A percentile compares a stretch with the other conserved stretches of the same genome.
Conservation (phyloP, 2,888 invertebrate species). For the Trypoxylon attenuatum region DNA sequence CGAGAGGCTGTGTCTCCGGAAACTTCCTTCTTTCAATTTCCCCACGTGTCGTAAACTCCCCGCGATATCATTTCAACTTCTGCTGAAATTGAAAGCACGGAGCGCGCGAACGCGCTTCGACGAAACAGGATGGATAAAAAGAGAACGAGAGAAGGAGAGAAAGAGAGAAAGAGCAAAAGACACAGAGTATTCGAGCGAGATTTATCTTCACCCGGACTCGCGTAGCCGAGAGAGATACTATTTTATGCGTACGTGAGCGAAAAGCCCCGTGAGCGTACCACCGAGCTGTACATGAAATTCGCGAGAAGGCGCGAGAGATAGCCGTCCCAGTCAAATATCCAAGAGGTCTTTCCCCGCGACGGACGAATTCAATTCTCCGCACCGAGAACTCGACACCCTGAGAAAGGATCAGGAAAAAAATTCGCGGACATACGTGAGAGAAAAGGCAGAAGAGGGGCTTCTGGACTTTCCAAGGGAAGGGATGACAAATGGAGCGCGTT, state of each 20-base stretch:
- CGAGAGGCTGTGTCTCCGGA: slow-evolving; percentile 9
- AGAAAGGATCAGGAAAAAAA: neutral
- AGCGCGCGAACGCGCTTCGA: neutral
- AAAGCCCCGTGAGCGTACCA: slow-evolving; percentile 20
- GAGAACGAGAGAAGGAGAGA: too few species aligned
- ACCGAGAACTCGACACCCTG: neutral
- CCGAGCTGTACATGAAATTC: neutral
- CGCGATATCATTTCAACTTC: slow-evolving; percentile 41
- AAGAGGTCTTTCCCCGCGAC: neutral
- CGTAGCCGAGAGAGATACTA: slow-evolving; percentile 27
- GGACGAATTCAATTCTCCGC: neutral
- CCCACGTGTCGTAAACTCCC: slow-evolving; percentile 32
- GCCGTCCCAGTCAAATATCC: too few species aligned
- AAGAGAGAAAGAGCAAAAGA: too few species aligned
- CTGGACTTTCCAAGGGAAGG: too few species aligned
- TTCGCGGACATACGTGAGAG: neutral
- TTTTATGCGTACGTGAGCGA: slow-evolving; percentile 38
- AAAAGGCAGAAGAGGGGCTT: neutral
- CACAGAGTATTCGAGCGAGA: too few species aligned
- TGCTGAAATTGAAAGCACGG: slow-evolving; percentile 40
- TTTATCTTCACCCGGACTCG: slow-evolving; percentile 26
- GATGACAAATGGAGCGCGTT: neutral
- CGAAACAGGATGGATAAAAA: too few species aligned
- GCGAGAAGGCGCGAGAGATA: too few species aligned
- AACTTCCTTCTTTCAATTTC: slow-evolving; percentile 45